A percentile compares a stretch with the other conserved stretches of the same genome.
These are phyloP conservation scores for Cordilura impudica DNA, from an alignment of 2,888 invertebrate genomes.

Conservation along the genomic window DNA sequence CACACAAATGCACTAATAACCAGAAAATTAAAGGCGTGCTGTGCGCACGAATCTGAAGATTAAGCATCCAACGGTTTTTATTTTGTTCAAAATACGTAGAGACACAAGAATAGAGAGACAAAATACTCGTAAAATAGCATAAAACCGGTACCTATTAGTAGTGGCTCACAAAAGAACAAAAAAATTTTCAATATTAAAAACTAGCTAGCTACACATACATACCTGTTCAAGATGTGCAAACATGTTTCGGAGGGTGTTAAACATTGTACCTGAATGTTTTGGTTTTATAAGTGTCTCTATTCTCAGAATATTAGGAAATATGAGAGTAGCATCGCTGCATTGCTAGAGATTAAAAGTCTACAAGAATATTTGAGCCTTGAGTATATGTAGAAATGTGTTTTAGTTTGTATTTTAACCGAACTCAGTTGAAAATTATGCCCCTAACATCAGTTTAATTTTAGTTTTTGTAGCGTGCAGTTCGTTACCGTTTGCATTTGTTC, in stretches of 20 bases:
- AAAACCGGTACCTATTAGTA: constrained; percentile 39
- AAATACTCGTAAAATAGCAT: constrained; percentile 6
- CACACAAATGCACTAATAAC: constrained; percentile 18
- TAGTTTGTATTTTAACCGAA: not conserved
- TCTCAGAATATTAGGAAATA: constrained; percentile 5
- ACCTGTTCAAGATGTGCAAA: constrained; percentile 38
- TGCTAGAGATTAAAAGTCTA: not conserved
- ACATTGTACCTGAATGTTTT: not conserved
- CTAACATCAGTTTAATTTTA: constrained; percentile 42
- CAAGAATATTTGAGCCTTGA: not conserved
- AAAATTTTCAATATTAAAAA: not conserved
- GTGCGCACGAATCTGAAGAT: constrained; percentile 36
- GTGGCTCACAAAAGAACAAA: not conserved
- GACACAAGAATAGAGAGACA: constrained; percentile 22
- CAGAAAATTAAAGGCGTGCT: constrained; percentile 43
- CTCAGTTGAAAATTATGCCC: not conserved
- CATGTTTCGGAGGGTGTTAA: constrained; percentile 23
- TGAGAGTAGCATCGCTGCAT: not conserved
- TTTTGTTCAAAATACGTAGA: constrained; percentile 29
- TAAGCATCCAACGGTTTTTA: constrained; percentile 56
- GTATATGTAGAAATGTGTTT: constrained; percentile 10
- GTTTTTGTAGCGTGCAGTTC: constrained; percentile 26
- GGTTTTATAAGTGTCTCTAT: not conserved
- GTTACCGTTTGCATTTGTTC: not conserved
- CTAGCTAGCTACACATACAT: not conserved